Evolutionary conservation across 2,888 invertebrate species (phyloP), one percentile per base, ranked within the genome.

Genomic region (Tetramorium bicarinatum): DNA sequence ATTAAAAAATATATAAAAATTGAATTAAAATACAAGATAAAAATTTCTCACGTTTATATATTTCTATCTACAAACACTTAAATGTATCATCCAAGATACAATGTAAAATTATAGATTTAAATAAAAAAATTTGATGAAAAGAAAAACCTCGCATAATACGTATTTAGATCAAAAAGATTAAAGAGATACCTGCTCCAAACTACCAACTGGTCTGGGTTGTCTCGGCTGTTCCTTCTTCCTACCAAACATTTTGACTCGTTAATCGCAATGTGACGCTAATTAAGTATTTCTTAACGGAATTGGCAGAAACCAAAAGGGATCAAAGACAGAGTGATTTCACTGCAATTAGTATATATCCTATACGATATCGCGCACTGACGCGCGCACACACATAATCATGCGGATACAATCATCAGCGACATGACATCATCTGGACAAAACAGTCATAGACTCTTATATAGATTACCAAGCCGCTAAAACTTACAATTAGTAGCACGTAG

Each of bases 201-300:
- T 92, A 54, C 91, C 93, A 62, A 92, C 86, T 79, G 93, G 85
- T 75, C 93, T 92, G 4, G 91, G 84, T 9, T 90, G 90, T 81
- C 91, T 93, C n/a, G 89, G 18, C 21, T n/a, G 74, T 85, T 93
- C 93, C 82, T 94, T 94, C 84, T 93, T 94, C 83, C 91, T 93
- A 8, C 91, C 88, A 74, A 94, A 94, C 94, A 94, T 94, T 74
- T 67, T 76, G 15, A 21, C 21, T 34, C 21, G 0, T 71, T 54
- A 66, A 67, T 44, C 3, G 3, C 3, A 15, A 29, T 15, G 18
- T 38, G 3, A 75, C 15, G 25, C 38, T 38, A 66, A 49, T 38
- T 3, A 34, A 34, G 4, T 34, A 34, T 34, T 34, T 34, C 4
- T 47, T 47, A n/a, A 4, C 13, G 2, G 8, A 41, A 62, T 38